Conservation (phyloP, 2,113 vertebrate species). For the Canis aureus region DNA sequence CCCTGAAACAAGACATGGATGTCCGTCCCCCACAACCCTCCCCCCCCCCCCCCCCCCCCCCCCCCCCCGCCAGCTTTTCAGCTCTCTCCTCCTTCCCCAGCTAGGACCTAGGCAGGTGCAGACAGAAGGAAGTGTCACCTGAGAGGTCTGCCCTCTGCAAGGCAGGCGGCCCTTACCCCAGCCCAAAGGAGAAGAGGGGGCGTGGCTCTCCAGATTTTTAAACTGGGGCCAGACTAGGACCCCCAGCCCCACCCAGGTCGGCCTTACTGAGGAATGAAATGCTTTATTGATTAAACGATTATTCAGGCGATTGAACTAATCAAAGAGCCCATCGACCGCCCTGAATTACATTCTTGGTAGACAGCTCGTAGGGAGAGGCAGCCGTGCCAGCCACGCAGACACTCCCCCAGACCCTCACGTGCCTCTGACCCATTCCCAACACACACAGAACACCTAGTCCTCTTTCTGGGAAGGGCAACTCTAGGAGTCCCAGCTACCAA, state of each 20-base stretch:
- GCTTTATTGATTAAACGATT: constrained; percentile 91
- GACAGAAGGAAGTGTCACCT: neutral
- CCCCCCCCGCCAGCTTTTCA: neutral
- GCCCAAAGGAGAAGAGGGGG: neutral
- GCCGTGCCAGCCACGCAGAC: neutral
- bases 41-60: neutral
- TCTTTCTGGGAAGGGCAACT: neutral
- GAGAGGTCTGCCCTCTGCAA: neutral
- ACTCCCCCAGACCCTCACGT: neutral
- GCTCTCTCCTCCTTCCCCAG: neutral
- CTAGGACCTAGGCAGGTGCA: neutral
- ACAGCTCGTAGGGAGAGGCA: constrained; percentile 63
- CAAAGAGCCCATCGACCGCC: constrained; percentile 87
- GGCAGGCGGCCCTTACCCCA: neutral
- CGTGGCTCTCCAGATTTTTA: constrained; percentile 58
- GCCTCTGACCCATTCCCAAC: neutral
- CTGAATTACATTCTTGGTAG: constrained; percentile 83
- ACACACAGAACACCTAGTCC: neutral
- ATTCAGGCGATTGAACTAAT: constrained; percentile 91
- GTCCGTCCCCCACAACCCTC: too few relatives aligned
- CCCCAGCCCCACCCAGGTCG: constrained; percentile 66
- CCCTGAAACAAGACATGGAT: neutral
- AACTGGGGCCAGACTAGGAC: neutral
- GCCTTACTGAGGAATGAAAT: constrained; percentile 82
- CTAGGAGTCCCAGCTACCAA: neutral